A percentile compares a stretch with the other conserved stretches of the same genome.
These are phyloP conservation scores for Catagonus wagneri DNA, from an alignment of 2,113 vertebrate species.

Conservation along the genomic window DNA sequence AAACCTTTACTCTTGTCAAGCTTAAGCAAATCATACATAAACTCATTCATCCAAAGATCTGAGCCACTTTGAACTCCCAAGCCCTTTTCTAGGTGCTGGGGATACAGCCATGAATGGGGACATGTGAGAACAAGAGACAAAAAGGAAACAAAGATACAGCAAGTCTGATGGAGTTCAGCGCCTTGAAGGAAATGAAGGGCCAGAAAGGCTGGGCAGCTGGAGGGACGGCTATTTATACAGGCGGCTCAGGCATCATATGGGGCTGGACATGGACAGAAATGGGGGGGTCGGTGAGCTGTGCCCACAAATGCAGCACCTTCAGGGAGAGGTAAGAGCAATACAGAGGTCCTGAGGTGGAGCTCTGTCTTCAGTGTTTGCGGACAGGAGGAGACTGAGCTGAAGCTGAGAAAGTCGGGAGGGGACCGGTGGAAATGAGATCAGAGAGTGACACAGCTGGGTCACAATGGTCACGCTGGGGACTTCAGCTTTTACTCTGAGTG, in stretches of 20 bases:
- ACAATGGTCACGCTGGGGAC: neutral
- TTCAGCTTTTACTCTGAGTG: neutral
- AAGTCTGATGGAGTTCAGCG: neutral
- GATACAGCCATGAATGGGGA: neutral
- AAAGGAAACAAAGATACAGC: neutral
- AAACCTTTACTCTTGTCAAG: conserved; percentile 11
- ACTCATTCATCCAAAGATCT: neutral
- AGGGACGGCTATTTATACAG: neutral
- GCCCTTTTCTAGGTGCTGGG: neutral
- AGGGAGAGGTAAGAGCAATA: neutral
- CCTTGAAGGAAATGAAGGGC: neutral
- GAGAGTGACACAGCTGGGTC: neutral
- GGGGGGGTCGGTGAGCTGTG: too few species aligned
- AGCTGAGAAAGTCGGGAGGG: neutral
- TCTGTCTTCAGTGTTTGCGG: neutral
- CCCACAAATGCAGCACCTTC: neutral
- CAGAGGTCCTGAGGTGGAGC: neutral
- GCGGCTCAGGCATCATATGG: neutral
- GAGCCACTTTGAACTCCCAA: neutral
- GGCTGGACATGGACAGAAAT: neutral
- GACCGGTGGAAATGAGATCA: neutral
- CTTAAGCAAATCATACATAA: neutral
- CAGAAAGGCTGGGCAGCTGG: neutral
- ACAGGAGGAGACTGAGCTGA: neutral
- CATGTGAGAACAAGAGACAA: neutral